Conservation (phyloP, 2,888 invertebrate species). For the Tortrix viridana region DNA sequence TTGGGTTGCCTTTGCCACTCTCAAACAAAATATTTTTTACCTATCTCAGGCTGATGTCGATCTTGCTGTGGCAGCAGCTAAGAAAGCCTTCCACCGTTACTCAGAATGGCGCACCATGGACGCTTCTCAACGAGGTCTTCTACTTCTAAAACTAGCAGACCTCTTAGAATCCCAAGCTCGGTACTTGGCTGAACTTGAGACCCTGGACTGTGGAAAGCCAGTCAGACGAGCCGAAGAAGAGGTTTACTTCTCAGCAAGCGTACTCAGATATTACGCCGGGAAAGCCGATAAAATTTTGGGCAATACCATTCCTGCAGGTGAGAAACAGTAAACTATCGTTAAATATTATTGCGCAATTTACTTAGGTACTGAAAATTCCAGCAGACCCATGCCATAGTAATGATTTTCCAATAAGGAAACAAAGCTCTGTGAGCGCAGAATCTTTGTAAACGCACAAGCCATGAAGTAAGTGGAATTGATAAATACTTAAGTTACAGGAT, state of each 20-base stretch:
- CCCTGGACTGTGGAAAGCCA: conserved; percentile 97
- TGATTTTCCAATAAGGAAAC: no score
- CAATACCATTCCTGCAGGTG: conserved; percentile 88
- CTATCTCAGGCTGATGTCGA: conserved; percentile 89
- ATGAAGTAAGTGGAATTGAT: no score
- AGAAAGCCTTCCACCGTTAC: conserved; percentile 88
- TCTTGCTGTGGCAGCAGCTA: conserved; percentile 91
- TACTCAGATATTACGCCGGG: conserved; percentile 94
- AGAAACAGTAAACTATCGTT: not conserved
- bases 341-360: no score
- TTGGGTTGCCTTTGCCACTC: no score
- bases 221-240: conserved; percentile 89
- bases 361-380: no score
- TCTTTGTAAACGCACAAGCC: no score
- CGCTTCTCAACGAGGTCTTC: conserved; percentile 90
- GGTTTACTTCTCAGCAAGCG: conserved; percentile 85
- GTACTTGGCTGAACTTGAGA: conserved; percentile 94
- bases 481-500: no score
- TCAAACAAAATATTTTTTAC: not conserved
- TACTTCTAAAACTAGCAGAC: conserved; percentile 90
- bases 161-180: conserved; percentile 90
- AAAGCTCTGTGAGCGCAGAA: no score
- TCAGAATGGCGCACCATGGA: conserved; percentile 92
- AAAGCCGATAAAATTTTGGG: conserved; percentile 96
- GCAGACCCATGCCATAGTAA: no score